Evolutionary conservation across 2,113 vertebrate genomes (phyloP).

Genomic region (Ondatra zibethicus): DNA sequence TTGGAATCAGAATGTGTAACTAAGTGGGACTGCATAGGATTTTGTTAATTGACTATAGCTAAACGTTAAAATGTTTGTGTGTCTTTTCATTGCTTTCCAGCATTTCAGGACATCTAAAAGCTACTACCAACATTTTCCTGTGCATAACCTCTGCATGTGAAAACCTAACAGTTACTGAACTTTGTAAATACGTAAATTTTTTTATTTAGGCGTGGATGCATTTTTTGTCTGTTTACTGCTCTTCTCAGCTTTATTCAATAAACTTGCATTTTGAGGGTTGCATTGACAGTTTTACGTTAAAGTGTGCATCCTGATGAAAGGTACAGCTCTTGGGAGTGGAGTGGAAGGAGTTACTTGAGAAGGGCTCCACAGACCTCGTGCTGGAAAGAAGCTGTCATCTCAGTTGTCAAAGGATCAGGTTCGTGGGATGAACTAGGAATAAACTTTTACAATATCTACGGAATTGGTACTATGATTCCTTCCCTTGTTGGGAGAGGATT

Average conservation of each 20-base stretch:
- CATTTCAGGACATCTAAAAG: conserved; percentile 84
- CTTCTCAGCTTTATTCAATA: conserved; percentile 89
- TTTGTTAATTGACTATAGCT: conserved; percentile 84
- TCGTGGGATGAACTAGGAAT: conserved; percentile 58
- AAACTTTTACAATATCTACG: conserved; percentile 54
- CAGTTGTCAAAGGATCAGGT: conserved; percentile 28
- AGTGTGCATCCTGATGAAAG: conserved; percentile 47
- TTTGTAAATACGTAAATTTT: conserved; percentile 89
- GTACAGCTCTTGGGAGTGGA: conserved; percentile 24
- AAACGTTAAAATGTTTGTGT: conserved; percentile 83
- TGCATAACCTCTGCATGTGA: conserved; percentile 89
- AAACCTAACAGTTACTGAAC: conserved; percentile 85
- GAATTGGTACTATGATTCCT: background rate
- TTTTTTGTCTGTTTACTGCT: conserved; percentile 87
- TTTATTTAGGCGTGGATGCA: conserved; percentile 90
- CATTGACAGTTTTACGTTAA: conserved; percentile 82
- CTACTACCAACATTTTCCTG: conserved; percentile 83
- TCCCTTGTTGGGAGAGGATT: background rate
- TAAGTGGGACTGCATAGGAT: conserved; percentile 82
- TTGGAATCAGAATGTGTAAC: conserved; percentile 82
- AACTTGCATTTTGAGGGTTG: conserved; percentile 90
- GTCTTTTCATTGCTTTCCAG: conserved; percentile 84
- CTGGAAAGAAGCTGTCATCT: background rate
- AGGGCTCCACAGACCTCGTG: background rate
- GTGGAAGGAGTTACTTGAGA: background rate